Evolutionary conservation across 2,113 vertebrate species (phyloP), one percentile per base, ranked within the genome.

Genomic region (Bungarus multicinctus): DNA sequence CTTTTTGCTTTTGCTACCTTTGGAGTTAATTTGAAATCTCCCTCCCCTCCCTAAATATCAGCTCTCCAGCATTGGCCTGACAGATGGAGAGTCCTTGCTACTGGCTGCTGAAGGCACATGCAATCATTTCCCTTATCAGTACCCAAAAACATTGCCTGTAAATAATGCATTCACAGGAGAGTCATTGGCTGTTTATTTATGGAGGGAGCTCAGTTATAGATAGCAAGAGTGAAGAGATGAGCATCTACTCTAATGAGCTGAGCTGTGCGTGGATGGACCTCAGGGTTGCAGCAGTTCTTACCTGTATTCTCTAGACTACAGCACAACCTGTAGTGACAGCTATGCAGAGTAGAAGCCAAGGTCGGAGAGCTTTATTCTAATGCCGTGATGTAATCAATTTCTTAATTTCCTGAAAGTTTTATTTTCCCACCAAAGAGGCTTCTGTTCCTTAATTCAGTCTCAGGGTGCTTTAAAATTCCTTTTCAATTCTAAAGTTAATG

Each of bases 41-140:
- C 55, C 55, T 47, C 50, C 90, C 58, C 89, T 34, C 52, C 47
- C 69, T 12, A 89, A 89, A 60, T 69, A 89, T 86, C 74, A 27
- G 55, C 86, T 91, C 50, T 81, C 88, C 69, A 25, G 69, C 3
- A 23, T n/a, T 69, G 58, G 30, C 16, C n/a, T 89, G 93, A 93
- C 69, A 60, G 86, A 89, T 54, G 88, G 74, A 25, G 69, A 89
- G 34, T 30, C n/a, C 39, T 89, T 86, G 69, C 34, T 53, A 85
- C 58, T 53, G 87, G 90, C 47, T 89, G 90, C 90, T 91, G 55
- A 91, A 93, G 53, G 69, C 64, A 39, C 39, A 58, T 34, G 87
- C 90, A 53, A 93, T 89, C 43, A 9, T 64, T 85, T 39, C 74
- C 25, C 87, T 91, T 89, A 93, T 89, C 90, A 91, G 69, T 50